Conservation (phyloP, 2,113 vertebrate genomes). For the Romanogobio albipinnatus region DNA sequence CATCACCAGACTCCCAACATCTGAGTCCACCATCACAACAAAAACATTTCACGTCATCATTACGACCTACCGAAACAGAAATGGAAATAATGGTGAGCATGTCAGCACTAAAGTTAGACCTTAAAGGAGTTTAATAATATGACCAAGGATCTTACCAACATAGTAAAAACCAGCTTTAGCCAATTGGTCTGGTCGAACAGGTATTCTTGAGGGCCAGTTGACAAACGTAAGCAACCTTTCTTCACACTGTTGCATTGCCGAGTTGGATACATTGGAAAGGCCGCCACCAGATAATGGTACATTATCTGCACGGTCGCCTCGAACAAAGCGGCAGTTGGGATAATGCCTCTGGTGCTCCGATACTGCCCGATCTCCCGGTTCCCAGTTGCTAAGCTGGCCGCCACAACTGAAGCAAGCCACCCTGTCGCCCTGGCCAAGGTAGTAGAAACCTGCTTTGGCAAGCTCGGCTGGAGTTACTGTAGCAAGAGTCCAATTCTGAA, state of each 20-base stretch:
- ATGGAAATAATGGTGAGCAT: background rate
- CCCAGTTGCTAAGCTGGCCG: conserved; percentile 93
- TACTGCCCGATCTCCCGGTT: conserved; percentile 91
- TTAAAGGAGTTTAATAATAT: background rate
- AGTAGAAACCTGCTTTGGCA: conserved; percentile 95
- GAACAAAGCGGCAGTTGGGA: conserved; percentile 88
- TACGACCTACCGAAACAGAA: conserved; percentile 78
- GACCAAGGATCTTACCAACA: conserved; percentile 79
- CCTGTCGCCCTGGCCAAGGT: conserved; percentile 85
- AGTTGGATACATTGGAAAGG: conserved; percentile 86
- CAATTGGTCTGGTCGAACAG: conserved; percentile 90
- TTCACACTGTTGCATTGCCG: conserved; percentile 89
- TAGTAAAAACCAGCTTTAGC: conserved; percentile 97
- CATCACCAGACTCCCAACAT: conserved; percentile 97
- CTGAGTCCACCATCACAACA: conserved; percentile 95
- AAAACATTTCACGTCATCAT: conserved; percentile 97
- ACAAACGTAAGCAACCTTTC: conserved; percentile 89
- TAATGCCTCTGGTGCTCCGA: conserved; percentile 94
- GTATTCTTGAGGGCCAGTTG: conserved; percentile 90
- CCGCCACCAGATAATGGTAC: conserved; percentile 68
- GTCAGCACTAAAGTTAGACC: background rate
- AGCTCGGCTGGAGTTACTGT: conserved; percentile 86
- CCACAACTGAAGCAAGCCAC: conserved; percentile 95
- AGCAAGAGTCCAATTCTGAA: conserved; percentile 82
- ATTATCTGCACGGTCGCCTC: conserved; percentile 78